Evolutionary conservation across 2,888 invertebrate species (phyloP).

Genomic region (Acronicta psi): DNA sequence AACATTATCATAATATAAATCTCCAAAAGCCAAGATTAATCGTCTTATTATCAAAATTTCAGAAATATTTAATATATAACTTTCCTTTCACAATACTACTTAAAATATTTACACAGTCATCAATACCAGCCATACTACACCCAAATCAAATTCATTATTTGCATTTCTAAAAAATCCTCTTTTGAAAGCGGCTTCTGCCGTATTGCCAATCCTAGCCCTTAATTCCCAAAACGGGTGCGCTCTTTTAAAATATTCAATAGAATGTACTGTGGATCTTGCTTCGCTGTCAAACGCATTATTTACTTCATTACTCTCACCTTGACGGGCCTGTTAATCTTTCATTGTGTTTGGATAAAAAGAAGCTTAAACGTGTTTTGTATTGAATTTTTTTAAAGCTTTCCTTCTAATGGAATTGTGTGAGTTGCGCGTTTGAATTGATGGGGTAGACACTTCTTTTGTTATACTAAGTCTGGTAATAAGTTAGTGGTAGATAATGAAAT

Average conservation of each 20-base stretch:
- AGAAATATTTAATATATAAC: not conserved
- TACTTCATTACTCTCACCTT: slow-evolving; percentile 81
- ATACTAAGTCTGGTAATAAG: slow-evolving; percentile 30
- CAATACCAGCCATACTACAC: slow-evolving; percentile 7
- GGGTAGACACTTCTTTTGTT: slow-evolving; percentile 49
- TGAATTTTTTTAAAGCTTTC: slow-evolving; percentile 66
- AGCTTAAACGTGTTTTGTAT: slow-evolving; percentile 71
- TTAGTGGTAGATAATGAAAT: slow-evolving; percentile 45
- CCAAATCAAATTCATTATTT: slow-evolving; percentile 27
- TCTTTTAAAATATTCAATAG: slow-evolving; percentile 81
- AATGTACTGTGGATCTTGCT: slow-evolving; percentile 60
- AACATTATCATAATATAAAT: too few relatives aligned
- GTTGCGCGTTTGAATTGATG: slow-evolving; percentile 61
- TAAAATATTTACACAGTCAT: slow-evolving; percentile 11
- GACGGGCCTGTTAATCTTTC: slow-evolving; percentile 81
- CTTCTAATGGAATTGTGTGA: slow-evolving; percentile 62
- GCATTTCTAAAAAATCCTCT: slow-evolving; percentile 41
- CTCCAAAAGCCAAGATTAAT: slow-evolving; percentile 1
- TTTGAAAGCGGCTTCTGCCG: slow-evolving; percentile 29
- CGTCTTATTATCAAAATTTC: not conserved
- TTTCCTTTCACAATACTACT: not conserved
- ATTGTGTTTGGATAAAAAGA: slow-evolving; percentile 74
- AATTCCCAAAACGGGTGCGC: slow-evolving; percentile 65
- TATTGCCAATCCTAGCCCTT: slow-evolving; percentile 49
- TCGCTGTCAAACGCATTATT: slow-evolving; percentile 81